Conservation (phyloP, 1,140 invertebrate genomes). For the Brachionus calyciflorus region DNA sequence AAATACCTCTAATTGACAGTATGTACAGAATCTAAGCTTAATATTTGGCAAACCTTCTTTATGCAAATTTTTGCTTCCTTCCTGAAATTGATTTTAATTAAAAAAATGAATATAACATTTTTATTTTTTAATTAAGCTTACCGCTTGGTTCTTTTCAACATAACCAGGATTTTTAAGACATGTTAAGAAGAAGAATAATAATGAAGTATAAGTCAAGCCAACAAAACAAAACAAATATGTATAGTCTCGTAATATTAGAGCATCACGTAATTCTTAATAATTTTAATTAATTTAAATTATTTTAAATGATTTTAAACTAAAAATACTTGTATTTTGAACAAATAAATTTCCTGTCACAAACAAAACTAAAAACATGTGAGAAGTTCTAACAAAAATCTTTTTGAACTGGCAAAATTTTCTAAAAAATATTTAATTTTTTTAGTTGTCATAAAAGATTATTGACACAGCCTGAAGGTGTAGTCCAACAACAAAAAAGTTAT, state of each 20-base stretch:
- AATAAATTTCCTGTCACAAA: conserved; percentile 31
- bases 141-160: conserved; percentile 12
- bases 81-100: conserved; percentile 3
- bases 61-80: background rate
- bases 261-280: background rate
- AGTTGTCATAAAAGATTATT: too few relatives aligned
- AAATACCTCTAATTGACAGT: background rate
- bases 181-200: conserved; percentile 23
- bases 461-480: too few relatives aligned
- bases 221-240: conserved; percentile 18
- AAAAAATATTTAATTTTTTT: background rate
- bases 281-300: background rate
- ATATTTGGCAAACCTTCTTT: background rate
- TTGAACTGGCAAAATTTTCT: conserved; percentile 20
- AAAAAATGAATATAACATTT: background rate
- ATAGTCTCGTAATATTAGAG: background rate
- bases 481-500: too few relatives aligned
- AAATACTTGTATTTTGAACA: conserved; percentile 14
- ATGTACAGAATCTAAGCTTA: background rate
- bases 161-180: conserved; percentile 31
- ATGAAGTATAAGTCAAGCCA: conserved; percentile 19
- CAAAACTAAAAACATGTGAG: background rate
- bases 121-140: background rate
- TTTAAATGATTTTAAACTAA: too few relatives aligned
- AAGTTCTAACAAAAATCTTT: conserved; percentile 3